These are phyloP conservation scores for Alentia gelatinosa DNA, from an alignment of 2,888 invertebrate genomes.

Conservation along the genomic window DNA sequence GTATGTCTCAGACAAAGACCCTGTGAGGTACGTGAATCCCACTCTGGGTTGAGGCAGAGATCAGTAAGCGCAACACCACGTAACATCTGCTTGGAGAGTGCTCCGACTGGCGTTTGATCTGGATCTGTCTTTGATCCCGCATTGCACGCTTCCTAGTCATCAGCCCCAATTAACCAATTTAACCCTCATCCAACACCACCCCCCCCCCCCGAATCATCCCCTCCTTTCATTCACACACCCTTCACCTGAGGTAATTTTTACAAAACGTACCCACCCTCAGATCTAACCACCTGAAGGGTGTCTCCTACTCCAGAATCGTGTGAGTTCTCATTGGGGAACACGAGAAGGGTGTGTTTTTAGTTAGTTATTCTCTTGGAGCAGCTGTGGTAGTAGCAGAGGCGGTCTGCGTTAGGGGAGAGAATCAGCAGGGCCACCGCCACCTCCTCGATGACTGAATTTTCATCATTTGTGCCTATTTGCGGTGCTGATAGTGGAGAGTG, in stretches of 20 bases:
- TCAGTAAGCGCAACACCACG: neutral
- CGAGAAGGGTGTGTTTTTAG: neutral
- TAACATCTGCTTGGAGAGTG: neutral
- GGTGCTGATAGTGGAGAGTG: neutral
- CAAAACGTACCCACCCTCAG: neutral
- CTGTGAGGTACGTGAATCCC: no score
- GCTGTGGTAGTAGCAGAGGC: no score
- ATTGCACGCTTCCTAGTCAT: neutral
- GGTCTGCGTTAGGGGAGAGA: neutral
- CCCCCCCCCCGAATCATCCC: neutral
- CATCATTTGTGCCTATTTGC: neutral
- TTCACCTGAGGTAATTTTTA: neutral
- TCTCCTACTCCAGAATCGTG: neutral
- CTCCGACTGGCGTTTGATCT: neutral
- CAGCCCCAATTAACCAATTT: slow-evolving; percentile 16
- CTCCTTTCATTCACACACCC: neutral
- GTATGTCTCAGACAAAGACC: no score
- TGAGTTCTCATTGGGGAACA: neutral
- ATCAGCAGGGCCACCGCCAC: neutral
- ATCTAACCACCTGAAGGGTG: neutral
- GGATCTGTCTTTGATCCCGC: neutral
- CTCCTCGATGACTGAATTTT: neutral
- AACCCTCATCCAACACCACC: neutral
- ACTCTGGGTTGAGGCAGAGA: neutral
- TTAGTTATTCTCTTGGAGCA: no score